These are phyloP conservation scores for Eospalax fontanierii DNA, from an alignment of 2,797 vertebrate species.

Conservation along the genomic window DNA sequence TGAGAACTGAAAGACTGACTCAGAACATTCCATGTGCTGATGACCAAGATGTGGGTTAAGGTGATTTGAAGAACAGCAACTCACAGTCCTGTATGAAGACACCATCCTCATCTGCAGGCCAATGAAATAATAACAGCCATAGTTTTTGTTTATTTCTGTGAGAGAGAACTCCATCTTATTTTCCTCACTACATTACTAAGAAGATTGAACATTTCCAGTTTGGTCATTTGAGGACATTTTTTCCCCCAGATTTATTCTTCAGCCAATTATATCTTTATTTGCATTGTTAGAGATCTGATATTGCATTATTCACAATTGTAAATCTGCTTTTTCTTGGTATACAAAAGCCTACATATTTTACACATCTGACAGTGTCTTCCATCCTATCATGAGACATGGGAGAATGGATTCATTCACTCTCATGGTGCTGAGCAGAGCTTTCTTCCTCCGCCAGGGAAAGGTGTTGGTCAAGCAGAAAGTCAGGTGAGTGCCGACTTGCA, in stretches of 20 bases:
- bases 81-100: not conserved
- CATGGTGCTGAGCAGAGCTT: accelerated
- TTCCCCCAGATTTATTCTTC: not conserved
- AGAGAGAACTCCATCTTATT: not conserved
- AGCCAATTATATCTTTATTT: not conserved
- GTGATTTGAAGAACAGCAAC: not conserved
- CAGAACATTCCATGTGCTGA: not conserved
- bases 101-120: not conserved
- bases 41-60: not conserved
- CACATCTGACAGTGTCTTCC: not conserved
- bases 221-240: not conserved
- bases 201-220: not conserved
- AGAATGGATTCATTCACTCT: not conserved
- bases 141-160: not conserved
- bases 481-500: not conserved
- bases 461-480: not conserved
- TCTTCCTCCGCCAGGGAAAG: too few species aligned
- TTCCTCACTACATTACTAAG: not conserved
- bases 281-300: not conserved
- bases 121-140: not conserved
- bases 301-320: not conserved
- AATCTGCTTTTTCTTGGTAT: not conserved
- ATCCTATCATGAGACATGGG: not conserved
- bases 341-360: not conserved
- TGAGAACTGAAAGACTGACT: not conserved